Evolutionary conservation across 1,140 invertebrate genomes (phyloP).

Genomic region (Hypothenemus hampei): DNA sequence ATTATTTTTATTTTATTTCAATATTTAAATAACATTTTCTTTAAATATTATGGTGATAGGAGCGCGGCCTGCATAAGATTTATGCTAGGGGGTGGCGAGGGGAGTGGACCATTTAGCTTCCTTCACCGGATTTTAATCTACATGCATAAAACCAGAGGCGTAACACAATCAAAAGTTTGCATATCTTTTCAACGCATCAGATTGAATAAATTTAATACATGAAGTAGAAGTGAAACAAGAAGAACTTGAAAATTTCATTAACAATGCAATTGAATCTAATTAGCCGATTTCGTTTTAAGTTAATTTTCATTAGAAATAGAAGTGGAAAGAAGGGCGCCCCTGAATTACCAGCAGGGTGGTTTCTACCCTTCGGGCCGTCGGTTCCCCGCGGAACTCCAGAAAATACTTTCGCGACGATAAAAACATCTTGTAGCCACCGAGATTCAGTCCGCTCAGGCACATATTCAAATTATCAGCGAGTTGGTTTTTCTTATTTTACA

Average conservation of each 20-base stretch:
- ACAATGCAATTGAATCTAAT: too few relatives aligned
- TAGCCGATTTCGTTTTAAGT: too few relatives aligned
- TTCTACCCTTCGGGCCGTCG: slow-evolving; percentile 37
- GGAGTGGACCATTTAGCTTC: slow-evolving; percentile 43
- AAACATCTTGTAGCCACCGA: slow-evolving; percentile 45
- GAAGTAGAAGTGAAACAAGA: too few relatives aligned
- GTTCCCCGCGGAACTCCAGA: slow-evolving; percentile 38
- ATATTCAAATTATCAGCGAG: slow-evolving; percentile 47
- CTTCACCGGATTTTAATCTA: slow-evolving; percentile 45
- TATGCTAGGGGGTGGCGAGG: slow-evolving; percentile 36
- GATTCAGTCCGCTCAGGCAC: slow-evolving; percentile 45
- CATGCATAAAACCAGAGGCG: slow-evolving; percentile 38
- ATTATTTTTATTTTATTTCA: too few relatives aligned
- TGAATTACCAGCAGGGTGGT: slow-evolving; percentile 27
- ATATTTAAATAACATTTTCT: too few relatives aligned
- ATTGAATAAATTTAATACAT: too few relatives aligned
- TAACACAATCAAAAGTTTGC: too few relatives aligned
- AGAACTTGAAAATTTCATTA: too few relatives aligned
- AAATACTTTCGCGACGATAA: slow-evolving; percentile 43
- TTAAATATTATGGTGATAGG: slow-evolving; percentile 45
- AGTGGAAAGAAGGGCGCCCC: slow-evolving; percentile 1
- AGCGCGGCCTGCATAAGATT: slow-evolving; percentile 43
- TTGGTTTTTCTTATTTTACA: slow-evolving; percentile 46
- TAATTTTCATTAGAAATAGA: too few relatives aligned
- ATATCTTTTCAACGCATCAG: too few relatives aligned